Percentiles rank a stretch among this genome's conserved stretches.
Evolutionary conservation across 2,888 invertebrate species (phyloP).

Genomic region (Chirona hameri): DNA sequence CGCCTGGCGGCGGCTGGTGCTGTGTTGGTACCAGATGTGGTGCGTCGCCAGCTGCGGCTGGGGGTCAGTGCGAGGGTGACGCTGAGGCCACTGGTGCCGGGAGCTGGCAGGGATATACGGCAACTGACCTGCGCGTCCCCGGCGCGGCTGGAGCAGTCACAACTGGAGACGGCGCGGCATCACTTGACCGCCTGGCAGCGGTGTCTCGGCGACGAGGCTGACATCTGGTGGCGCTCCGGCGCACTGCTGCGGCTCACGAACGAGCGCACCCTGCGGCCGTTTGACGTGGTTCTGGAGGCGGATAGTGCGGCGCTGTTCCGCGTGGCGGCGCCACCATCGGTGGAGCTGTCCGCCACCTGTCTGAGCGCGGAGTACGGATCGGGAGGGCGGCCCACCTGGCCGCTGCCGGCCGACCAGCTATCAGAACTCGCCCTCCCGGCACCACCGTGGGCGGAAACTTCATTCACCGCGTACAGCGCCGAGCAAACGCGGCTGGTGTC

Average conservation of each 20-base stretch:
- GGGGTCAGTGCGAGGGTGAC: neutral
- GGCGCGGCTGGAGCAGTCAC: neutral
- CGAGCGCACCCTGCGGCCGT: conserved; percentile 3
- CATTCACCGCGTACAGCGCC: neutral
- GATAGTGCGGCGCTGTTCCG: neutral
- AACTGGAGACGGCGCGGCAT: neutral
- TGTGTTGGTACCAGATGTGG: neutral
- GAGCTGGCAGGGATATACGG: neutral
- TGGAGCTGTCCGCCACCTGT: neutral
- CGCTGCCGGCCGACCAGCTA: neutral
- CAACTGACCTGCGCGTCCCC: neutral
- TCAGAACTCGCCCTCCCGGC: neutral
- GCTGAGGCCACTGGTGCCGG: neutral
- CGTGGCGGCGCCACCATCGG: neutral
- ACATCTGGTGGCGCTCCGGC: neutral
- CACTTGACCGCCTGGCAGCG: conserved; percentile 4
- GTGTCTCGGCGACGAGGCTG: neutral
- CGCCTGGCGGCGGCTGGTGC: neutral
- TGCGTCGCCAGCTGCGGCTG: conserved; percentile 25
- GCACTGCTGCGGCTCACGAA: neutral
- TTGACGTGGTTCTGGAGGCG: conserved; percentile 12
- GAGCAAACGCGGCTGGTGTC: neutral
- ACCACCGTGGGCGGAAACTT: neutral
- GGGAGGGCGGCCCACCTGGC: neutral
- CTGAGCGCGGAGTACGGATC: neutral